Percentiles rank a stretch among this genome's conserved stretches.
These are phyloP conservation scores for Thecocarcelia acutangulata DNA, from an alignment of 2,888 invertebrate species.

Conservation along the genomic window DNA sequence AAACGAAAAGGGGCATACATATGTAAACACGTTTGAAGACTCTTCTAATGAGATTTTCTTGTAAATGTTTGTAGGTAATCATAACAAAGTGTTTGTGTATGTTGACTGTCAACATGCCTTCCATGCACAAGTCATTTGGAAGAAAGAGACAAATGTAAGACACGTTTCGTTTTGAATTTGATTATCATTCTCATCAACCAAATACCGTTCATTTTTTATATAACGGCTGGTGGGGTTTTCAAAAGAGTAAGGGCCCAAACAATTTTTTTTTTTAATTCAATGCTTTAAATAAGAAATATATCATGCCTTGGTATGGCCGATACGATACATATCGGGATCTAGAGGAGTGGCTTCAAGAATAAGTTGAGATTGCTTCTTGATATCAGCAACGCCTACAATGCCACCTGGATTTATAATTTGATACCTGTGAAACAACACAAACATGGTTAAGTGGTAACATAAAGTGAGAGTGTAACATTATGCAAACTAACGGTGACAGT, in stretches of 20 bases:
- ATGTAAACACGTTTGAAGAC: too few relatives aligned
- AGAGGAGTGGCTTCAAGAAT: constrained; percentile 92
- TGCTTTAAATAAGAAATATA: constrained; percentile 52
- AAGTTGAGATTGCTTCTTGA: constrained; percentile 90
- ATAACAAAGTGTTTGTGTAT: not conserved
- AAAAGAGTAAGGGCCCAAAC: not conserved
- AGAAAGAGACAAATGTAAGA: constrained; percentile 29
- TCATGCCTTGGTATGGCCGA: constrained; percentile 99
- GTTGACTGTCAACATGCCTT: constrained; percentile 46
- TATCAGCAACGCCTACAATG: constrained; percentile 88
- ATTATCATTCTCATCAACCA: constrained; percentile 22
- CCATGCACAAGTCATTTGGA: constrained; percentile 23
- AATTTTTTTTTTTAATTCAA: not conserved
- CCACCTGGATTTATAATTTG: constrained; percentile 98
- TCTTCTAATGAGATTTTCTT: too few relatives aligned
- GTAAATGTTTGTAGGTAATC: too few relatives aligned
- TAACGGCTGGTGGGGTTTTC: constrained; percentile 12
- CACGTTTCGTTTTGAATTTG: not conserved
- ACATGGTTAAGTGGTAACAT: constrained; percentile 45
- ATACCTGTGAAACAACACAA: constrained; percentile 87
- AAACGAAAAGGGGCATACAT: not conserved
- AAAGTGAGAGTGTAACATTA: constrained; percentile 54
- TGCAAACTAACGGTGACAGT: constrained; percentile 49
- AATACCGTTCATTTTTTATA: constrained; percentile 39
- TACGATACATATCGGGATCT: constrained; percentile 95